Conservation (phyloP, 2,888 invertebrate species). For the Athalia circularis region DNA sequence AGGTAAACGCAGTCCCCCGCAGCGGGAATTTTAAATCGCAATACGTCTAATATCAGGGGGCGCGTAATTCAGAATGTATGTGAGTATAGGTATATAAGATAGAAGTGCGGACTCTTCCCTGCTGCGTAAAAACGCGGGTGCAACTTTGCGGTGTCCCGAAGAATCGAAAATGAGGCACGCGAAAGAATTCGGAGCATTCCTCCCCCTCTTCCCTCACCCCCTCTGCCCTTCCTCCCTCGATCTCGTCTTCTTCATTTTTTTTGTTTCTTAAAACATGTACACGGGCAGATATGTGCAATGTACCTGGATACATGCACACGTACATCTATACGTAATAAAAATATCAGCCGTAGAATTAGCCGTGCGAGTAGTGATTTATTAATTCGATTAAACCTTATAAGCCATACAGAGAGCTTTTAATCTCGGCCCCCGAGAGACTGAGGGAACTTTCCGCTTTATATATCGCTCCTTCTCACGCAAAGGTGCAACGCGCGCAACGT, state of each 20-base stretch:
- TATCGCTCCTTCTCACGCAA: slow-evolving; percentile 67
- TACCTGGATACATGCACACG: slow-evolving; percentile 31
- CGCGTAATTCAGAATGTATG: slow-evolving; percentile 62
- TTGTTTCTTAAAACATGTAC: not conserved
- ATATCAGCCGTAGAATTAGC: slow-evolving; percentile 66
- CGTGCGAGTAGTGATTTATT: slow-evolving; percentile 66
- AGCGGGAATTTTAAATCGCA: slow-evolving; percentile 27
- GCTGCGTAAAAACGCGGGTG: slow-evolving; percentile 59
- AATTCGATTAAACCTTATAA: slow-evolving; percentile 70
- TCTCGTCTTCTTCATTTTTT: slow-evolving; percentile 50
- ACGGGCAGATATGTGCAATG: slow-evolving; percentile 1
- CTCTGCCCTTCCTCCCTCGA: slow-evolving; percentile 58
- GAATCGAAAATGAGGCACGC: not conserved
- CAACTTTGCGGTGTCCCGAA: not conserved
- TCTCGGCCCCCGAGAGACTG: slow-evolving; percentile 57
- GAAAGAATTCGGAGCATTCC: slow-evolving; percentile 39
- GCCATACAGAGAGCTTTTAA: slow-evolving; percentile 63
- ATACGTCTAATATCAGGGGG: slow-evolving; percentile 43
- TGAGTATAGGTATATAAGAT: no score
- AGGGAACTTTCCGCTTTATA: slow-evolving; percentile 64
- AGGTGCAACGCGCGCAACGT: slow-evolving; percentile 23
- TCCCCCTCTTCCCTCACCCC: slow-evolving; percentile 24
- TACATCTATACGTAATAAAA: slow-evolving; percentile 59
- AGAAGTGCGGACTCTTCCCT: slow-evolving; percentile 67
- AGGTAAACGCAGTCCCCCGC: not conserved